These are phyloP conservation scores for Gobio occitaniae DNA, from an alignment of 2,797 vertebrate genomes.

Conservation along the genomic window DNA sequence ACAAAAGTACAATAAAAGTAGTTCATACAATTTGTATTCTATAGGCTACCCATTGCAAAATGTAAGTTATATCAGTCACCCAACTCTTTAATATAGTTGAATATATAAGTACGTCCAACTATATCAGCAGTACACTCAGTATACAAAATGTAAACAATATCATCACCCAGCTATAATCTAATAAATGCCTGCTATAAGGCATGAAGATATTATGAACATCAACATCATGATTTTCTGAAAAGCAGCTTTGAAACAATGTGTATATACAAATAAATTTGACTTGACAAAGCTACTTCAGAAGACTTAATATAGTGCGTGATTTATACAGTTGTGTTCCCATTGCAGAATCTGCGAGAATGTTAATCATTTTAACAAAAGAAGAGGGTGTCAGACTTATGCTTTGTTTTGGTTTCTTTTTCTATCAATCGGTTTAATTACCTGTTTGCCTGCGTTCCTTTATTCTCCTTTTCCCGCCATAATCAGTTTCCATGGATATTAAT, in stretches of 20 bases:
- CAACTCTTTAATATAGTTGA: background rate
- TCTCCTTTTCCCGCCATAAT: too few relatives aligned
- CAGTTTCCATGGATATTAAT: too few relatives aligned
- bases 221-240: background rate
- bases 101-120: background rate
- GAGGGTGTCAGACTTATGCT: too few relatives aligned
- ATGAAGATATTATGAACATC: background rate
- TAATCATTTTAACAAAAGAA: background rate
- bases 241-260: too few relatives aligned
- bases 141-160: background rate
- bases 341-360: background rate
- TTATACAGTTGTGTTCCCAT: background rate
- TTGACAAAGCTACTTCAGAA: background rate
- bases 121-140: background rate
- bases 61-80: too few relatives aligned
- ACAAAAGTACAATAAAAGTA: background rate
- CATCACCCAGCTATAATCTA: background rate
- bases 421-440: too few relatives aligned
- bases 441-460: too few relatives aligned
- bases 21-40: background rate
- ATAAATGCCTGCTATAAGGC: background rate
- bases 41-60: too few relatives aligned
- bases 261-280: background rate
- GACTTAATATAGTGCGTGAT: background rate
- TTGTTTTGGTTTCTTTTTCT: too few relatives aligned